Evolutionary conservation across 1,140 invertebrate species (phyloP).

Genomic region (Coenobita brevimanus): DNA sequence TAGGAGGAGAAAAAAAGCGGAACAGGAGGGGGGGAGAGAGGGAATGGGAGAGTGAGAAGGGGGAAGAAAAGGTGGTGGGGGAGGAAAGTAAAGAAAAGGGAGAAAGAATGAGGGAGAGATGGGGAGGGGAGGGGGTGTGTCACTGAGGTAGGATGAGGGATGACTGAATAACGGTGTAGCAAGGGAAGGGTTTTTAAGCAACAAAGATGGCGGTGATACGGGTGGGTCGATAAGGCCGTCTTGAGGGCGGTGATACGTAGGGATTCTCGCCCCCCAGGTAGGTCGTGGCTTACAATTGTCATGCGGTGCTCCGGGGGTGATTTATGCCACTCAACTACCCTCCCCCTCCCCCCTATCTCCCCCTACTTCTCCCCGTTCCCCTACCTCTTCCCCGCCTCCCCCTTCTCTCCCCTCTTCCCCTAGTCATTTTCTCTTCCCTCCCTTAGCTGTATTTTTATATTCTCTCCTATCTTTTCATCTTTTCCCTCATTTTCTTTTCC

Average conservation of each 20-base stretch:
- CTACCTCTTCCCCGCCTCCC: too few species aligned
- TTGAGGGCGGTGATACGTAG: neutral
- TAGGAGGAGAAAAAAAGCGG: neutral
- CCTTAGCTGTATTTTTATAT: too few species aligned
- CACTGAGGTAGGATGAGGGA: neutral
- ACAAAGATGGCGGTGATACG: too few species aligned
- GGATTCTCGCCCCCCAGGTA: neutral
- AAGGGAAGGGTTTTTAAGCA: neutral
- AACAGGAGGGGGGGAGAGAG: neutral
- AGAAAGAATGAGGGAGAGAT: too few species aligned
- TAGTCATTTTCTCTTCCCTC: too few species aligned
- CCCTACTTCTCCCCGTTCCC: too few species aligned
- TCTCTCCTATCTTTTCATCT: too few species aligned
- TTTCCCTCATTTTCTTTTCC: too few species aligned
- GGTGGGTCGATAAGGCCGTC: constrained; percentile 12
- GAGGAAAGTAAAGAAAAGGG: too few species aligned
- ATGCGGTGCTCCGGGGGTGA: constrained; percentile 3
- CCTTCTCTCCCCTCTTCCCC: too few species aligned
- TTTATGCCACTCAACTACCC: constrained; percentile 30
- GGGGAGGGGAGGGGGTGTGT: neutral
- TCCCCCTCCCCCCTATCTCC: neutral
- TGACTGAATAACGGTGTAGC: neutral
- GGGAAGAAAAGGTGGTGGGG: neutral
- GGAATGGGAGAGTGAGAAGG: neutral
- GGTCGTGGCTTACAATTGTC: constrained; percentile 7